A percentile compares a stretch with the other conserved stretches of the same genome.
Evolutionary conservation across 2,113 vertebrate genomes (phyloP).

Genomic region (Ramphastos sulfuratus): DNA sequence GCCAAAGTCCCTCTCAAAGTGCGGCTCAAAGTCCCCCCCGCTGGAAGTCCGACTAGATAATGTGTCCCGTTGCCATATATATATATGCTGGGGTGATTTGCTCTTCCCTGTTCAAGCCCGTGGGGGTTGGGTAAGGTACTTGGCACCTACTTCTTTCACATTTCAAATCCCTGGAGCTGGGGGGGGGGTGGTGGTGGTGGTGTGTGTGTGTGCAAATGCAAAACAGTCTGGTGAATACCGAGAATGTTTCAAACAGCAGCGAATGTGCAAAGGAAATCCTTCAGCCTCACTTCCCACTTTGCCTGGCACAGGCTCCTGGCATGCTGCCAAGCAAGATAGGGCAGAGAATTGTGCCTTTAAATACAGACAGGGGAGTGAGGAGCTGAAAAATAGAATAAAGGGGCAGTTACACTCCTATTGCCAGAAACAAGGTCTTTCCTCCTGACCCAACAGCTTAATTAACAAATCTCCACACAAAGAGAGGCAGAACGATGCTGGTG

Average conservation of each 20-base stretch:
- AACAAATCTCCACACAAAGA: accelerated
- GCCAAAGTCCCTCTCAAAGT: too few species aligned
- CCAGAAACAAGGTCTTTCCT: background rate
- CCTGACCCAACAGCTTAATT: accelerated
- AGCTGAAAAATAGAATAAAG: background rate
- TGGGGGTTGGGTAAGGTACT: too few species aligned
- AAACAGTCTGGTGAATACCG: background rate
- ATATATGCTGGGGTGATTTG: too few species aligned
- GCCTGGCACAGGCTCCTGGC: constrained; percentile 35
- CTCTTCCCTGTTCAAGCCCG: too few species aligned
- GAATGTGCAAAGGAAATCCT: constrained; percentile 35
- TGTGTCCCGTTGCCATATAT: too few species aligned
- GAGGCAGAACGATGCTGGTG: background rate
- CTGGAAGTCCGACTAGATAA: too few species aligned
- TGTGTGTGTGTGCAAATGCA: background rate
- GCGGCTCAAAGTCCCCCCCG: too few species aligned
- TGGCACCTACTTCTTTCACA: too few species aligned
- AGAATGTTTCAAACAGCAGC: background rate
- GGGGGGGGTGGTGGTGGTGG: too few species aligned
- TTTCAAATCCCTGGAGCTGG: too few species aligned
- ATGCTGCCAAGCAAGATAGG: constrained; percentile 4
- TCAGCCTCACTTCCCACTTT: constrained; percentile 15
- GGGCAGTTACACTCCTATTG: background rate
- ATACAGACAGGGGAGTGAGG: background rate
- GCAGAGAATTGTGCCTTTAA: background rate